phyloP scores from a whole-genome alignment of 2,888 invertebrate genomes.

The Heliconius erato region DNA sequence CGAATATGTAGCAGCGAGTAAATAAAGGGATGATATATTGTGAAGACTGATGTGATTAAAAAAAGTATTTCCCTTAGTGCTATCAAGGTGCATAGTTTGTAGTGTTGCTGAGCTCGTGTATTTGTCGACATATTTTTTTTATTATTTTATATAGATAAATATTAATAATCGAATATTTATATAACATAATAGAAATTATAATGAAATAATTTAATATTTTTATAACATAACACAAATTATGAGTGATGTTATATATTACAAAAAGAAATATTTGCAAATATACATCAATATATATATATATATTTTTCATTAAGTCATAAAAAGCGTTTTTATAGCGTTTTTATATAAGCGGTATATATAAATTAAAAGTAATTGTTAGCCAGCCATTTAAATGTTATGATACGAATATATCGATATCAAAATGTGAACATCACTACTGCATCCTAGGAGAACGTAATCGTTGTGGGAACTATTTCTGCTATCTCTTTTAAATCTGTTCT shows the following conservation, averaged over 20 bases:
- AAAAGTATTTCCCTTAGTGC: slow-evolving; percentile 81
- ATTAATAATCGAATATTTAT: background rate
- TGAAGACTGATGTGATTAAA: slow-evolving; percentile 81
- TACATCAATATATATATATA: no score
- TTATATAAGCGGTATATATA: no score
- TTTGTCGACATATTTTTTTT: slow-evolving; percentile 50
- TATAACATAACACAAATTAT: no score
- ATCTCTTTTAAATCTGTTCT: slow-evolving; percentile 68
- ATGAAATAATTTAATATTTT: no score
- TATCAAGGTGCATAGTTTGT: slow-evolving; percentile 82
- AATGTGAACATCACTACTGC: slow-evolving; percentile 54
- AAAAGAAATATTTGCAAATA: no score
- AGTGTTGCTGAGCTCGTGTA: slow-evolving; percentile 58
- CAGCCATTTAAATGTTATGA: background rate
- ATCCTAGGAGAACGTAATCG: slow-evolving; percentile 83
- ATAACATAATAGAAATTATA: background rate
- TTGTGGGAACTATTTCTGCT: slow-evolving; percentile 81
- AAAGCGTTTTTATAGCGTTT: no score
- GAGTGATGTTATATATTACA: no score
- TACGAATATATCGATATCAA: slow-evolving; percentile 25
- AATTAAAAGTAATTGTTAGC: background rate
- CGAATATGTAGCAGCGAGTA: slow-evolving; percentile 81
- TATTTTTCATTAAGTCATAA: no score
- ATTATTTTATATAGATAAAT: background rate
- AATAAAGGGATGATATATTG: slow-evolving; percentile 85